A percentile compares a stretch with the other conserved stretches of the same genome.
Conservation (phyloP, 2,113 vertebrate species). For the Megalops atlanticus region DNA sequence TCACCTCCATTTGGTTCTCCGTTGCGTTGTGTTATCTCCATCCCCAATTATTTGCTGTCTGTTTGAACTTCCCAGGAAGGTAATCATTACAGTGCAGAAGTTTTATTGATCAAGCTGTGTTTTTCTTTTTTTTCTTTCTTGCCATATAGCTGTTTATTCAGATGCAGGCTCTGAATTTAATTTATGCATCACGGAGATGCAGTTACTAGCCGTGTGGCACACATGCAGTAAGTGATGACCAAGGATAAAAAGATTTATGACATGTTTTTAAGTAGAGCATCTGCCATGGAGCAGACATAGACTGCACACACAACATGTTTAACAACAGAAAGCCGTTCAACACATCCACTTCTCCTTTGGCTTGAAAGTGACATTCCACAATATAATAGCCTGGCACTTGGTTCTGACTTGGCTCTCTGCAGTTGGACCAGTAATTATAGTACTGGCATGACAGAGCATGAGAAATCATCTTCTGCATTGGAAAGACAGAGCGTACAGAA, state of each 20-base stretch:
- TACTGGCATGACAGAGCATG: not conserved
- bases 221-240: too few relatives aligned
- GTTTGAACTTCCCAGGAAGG: not conserved
- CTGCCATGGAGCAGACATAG: not conserved
- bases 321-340: not conserved
- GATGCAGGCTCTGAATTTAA: not conserved
- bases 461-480: not conserved
- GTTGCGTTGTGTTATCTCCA: not conserved
- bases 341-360: not conserved
- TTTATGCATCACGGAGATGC: too few relatives aligned
- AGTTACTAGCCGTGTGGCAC: not conserved
- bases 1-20: not conserved
- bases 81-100: not conserved
- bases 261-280: not conserved
- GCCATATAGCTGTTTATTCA: not conserved
- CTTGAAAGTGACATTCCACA: not conserved
- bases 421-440: conserved; percentile 4
- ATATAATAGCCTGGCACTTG: not conserved
- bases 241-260: not conserved
- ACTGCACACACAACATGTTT: not conserved
- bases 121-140: not conserved
- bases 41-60: not conserved
- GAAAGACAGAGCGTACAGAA: not conserved
- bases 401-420: not conserved
- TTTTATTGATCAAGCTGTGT: not conserved